A percentile compares a stretch with the other conserved stretches of the same genome.
These are phyloP conservation scores for Mizuhopecten yessoensis DNA, from an alignment of 1,140 invertebrate genomes.

Conservation along the genomic window DNA sequence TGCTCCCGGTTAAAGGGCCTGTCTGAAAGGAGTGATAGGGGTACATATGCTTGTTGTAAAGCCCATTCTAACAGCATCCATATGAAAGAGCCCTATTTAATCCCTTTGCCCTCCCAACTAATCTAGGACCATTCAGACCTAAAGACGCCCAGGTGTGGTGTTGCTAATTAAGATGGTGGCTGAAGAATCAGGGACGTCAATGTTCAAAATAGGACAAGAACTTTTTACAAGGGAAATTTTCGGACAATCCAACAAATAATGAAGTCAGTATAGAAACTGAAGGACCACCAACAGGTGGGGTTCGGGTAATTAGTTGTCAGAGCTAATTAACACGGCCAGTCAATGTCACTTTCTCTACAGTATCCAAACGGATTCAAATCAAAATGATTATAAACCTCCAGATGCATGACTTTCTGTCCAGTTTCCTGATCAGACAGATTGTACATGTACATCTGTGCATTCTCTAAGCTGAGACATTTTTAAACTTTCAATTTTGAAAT, in stretches of 20 bases:
- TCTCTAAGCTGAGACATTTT: too few species aligned
- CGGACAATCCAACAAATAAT: background rate
- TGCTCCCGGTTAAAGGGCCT: background rate
- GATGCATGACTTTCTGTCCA: background rate
- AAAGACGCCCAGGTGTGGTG: slow-evolving; percentile 10
- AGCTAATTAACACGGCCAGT: background rate
- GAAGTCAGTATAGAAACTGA: slow-evolving; percentile 9
- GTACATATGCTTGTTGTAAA: background rate
- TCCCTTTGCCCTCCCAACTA: slow-evolving; percentile 3
- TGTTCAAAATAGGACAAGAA: background rate
- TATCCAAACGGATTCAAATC: background rate
- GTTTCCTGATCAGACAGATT: background rate
- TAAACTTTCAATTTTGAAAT: too few species aligned
- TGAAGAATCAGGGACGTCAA: slow-evolving; percentile 22
- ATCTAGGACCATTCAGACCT: background rate
- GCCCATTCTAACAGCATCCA: background rate
- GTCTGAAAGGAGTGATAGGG: background rate
- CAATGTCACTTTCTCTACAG: background rate
- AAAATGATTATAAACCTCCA: background rate
- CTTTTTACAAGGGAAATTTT: slow-evolving; percentile 7
- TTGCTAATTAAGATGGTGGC: background rate
- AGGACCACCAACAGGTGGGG: slow-evolving; percentile 12
- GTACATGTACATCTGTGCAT: background rate
- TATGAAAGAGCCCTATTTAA: slow-evolving; percentile 1
- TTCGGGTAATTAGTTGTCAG: background rate